Base-by-base conservation (phyloP, 2,113 vertebrate species). In the Proterorhinus semilunaris region DNA sequence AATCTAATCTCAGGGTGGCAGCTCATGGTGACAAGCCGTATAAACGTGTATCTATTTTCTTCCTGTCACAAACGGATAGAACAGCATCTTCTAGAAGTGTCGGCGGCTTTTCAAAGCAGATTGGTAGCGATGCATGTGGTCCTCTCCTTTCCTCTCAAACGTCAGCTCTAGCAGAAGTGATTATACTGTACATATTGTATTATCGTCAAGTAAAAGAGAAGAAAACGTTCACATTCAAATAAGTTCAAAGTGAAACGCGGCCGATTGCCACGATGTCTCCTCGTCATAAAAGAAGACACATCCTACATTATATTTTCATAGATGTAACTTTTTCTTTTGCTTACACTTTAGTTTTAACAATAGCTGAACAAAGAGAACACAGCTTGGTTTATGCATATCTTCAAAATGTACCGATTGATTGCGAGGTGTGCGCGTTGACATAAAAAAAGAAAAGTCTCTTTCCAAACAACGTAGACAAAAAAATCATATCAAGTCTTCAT, bases 171-270 rank as follows among this genome's bases (percentile, higher is more conserved):
- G 42, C 78, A 91, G 85, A 89, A 87, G 71, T 82, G 82, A 84
- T 85, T 90, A 87, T 80, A 87, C 76, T 83, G 82, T 82, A 91
- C 70, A 76, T 83, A 76, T 83, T 68, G 74, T 73, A 71, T 78
- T 82, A 36, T 36, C 9, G 71, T 87, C 83, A 88, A 86, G 79
- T 79, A 70, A 87, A 89, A 86, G 48, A 85, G 84, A 89, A 79
- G 45, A 76, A 88, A 83, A 80, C 49, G 71, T 71, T 70, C 69
- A 78, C 76, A 86, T 83, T 86, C 55, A 44, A 83, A 89, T 86
- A 81, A 86, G 83, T 90, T 83, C 82, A 66, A 81, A 6, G 36
- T 86, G 46, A 77, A 75, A 69, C 79, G 83, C 51, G 55, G 86
- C 71, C 45, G 80, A 74, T 49, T 2, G 46, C 81, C 75, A 68